Percentiles rank a stretch among this genome's conserved stretches.
Evolutionary conservation across 2,797 vertebrate genomes (phyloP).

Genomic region (Gymnodraco acuticeps): DNA sequence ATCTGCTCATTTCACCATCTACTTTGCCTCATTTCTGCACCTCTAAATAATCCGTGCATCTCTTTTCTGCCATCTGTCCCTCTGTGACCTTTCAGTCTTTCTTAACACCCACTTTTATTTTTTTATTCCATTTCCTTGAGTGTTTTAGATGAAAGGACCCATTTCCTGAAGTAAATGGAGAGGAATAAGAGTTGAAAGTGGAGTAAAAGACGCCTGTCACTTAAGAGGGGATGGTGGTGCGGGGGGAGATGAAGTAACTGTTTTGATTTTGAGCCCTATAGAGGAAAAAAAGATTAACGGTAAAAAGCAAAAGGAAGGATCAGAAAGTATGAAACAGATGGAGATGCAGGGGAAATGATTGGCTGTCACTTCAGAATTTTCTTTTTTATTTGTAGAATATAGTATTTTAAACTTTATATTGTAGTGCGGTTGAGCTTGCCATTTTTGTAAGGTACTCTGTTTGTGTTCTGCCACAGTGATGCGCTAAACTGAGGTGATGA

Average conservation of each 20-base stretch:
- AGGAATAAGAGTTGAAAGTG: slow-evolving; percentile 23
- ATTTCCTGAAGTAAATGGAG: slow-evolving; percentile 17
- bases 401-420: background rate
- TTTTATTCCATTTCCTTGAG: background rate
- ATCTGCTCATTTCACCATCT: slow-evolving; percentile 31
- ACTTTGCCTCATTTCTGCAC: slow-evolving; percentile 13
- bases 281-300: slow-evolving; percentile 17
- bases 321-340: slow-evolving; percentile 17
- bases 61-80: slow-evolving; percentile 50
- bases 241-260: background rate
- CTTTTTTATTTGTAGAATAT: slow-evolving; percentile 28
- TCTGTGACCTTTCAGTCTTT: slow-evolving; percentile 38
- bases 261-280: slow-evolving; percentile 20
- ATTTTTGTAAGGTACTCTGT: background rate
- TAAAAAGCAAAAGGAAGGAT: slow-evolving; percentile 23
- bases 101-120: background rate
- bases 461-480: too few species aligned
- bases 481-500: too few species aligned
- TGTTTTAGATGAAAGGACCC: background rate
- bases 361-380: slow-evolving; percentile 28
- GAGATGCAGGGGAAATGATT: slow-evolving; percentile 8
- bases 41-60: background rate
- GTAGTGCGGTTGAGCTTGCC: background rate
- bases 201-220: slow-evolving; percentile 35
- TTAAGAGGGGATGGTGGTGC: slow-evolving; percentile 12